A percentile compares a stretch with the other conserved stretches of the same genome.
phyloP scores from a whole-genome alignment of 2,888 invertebrate species.

The Boloria euphrosyne region DNA sequence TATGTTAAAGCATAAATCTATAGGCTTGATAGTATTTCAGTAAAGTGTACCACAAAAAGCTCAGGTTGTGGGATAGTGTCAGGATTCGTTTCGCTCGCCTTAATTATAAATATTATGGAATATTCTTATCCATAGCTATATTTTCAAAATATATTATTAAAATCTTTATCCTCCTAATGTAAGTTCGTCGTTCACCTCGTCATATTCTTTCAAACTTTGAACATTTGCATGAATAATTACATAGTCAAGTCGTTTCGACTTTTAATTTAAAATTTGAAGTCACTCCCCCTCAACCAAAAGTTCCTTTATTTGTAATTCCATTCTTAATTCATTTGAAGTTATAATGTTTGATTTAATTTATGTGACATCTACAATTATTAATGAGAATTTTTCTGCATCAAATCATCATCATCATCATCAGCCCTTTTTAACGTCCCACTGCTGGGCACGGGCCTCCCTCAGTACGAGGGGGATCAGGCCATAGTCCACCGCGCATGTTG shows the following conservation, averaged over 20 bases:
- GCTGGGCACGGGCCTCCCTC: too few species aligned
- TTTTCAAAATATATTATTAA: constrained; percentile 9
- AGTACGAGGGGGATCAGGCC: too few species aligned
- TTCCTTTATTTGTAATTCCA: constrained; percentile 24
- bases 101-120: too few species aligned
- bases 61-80: too few species aligned
- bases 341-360: constrained; percentile 9
- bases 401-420: too few species aligned
- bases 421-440: too few species aligned
- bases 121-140: background rate
- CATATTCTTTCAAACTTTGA: constrained; percentile 36
- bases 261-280: constrained; percentile 37
- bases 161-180: constrained; percentile 18
- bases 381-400: too few species aligned
- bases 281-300: constrained; percentile 26
- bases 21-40: too few species aligned
- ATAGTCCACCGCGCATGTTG: too few species aligned
- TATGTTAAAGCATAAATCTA: too few species aligned
- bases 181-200: constrained; percentile 31
- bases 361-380: background rate
- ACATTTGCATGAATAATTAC: constrained; percentile 41
- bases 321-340: constrained; percentile 11
- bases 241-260: constrained; percentile 31
- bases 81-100: too few species aligned
- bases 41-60: too few species aligned